Evolutionary conservation across 1,140 invertebrate genomes (phyloP), one percentile per base, ranked within the genome.

Genomic region (Trichonephila inaurata): DNA sequence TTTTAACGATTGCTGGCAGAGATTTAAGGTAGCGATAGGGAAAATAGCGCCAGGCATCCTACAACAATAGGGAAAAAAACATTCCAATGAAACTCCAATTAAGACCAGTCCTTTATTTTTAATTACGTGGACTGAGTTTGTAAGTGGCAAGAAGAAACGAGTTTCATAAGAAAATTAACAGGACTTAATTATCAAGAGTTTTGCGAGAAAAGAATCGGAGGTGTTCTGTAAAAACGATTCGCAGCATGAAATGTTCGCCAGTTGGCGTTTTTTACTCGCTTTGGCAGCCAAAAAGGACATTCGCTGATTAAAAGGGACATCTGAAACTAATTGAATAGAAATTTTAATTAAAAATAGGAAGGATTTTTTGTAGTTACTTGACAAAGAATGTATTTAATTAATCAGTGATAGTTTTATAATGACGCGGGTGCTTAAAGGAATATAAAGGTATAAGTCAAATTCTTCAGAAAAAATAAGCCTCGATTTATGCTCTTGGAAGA

Each of bases 91-190:
- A 69, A 69, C n/a, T 69, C 24, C 66, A n/a, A 28, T 24, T 69
- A 24, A 69, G n/a, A 14, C 10, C n/a, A 24, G 21, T 24, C 24
- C 66, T 14, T 69, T 69, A 24, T 24, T 69, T 69, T 69, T 69
- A 24, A 69, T 24, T 69, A 24, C n/a, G n/a, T 10, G 3, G 24
- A 69, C 66, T 28, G 66, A 28, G 21, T 24, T 69, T 69, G 66
- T 69, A 69, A 69, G 66, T 24, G 21, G 66, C n/a, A 69, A n/a
- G n/a, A n/a, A n/a, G 66, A 69, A 69, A 69, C 66, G 21, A 69
- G 66, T 28, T 28, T 69, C 66, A 69, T 69, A 69, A 69, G 66
- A 69, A 69, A 69, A 69, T 69, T 69, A 69, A 69, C 66, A 28
- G 24, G 66, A 69, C 66, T 69, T 69, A 69, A 69, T 69, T 69